Conservation (phyloP, 2,113 vertebrate species). For the Percopsis transmontana region DNA sequence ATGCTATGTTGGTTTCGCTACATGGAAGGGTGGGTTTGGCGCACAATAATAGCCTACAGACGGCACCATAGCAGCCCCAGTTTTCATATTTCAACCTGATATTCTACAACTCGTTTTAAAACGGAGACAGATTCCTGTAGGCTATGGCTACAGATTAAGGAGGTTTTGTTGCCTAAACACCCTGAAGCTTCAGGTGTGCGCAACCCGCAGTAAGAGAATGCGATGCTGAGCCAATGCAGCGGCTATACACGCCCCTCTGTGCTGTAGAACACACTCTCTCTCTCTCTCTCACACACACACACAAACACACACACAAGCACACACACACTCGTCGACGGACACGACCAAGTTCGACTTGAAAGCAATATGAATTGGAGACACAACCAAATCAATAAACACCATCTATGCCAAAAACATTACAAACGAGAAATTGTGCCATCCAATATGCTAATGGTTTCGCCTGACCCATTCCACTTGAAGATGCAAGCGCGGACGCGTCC, state of each 20-base stretch:
- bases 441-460: constrained; percentile 18
- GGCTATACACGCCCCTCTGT: constrained; percentile 75
- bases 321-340: constrained; percentile 30
- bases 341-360: constrained; percentile 18
- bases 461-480: constrained; percentile 68
- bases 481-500: constrained; percentile 24
- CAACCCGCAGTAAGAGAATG: constrained; percentile 68
- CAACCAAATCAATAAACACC: constrained; percentile 22
- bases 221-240: constrained; percentile 73
- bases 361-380: neutral
- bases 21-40: constrained; percentile 53
- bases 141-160: neutral
- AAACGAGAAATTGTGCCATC: neutral
- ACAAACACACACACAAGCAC: neutral
- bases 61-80: neutral
- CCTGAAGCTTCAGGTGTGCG: constrained; percentile 69
- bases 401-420: neutral
- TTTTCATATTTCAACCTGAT: neutral
- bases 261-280: constrained; percentile 1
- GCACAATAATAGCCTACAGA: neutral
- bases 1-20: constrained; percentile 65
- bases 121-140: neutral
- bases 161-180: neutral
- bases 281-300: neutral
- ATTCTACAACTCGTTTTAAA: constrained; percentile 9